Evolutionary conservation across 2,797 vertebrate genomes (phyloP), one percentile per base, ranked within the genome.

Genomic region (Zenarchopterus dispar): DNA sequence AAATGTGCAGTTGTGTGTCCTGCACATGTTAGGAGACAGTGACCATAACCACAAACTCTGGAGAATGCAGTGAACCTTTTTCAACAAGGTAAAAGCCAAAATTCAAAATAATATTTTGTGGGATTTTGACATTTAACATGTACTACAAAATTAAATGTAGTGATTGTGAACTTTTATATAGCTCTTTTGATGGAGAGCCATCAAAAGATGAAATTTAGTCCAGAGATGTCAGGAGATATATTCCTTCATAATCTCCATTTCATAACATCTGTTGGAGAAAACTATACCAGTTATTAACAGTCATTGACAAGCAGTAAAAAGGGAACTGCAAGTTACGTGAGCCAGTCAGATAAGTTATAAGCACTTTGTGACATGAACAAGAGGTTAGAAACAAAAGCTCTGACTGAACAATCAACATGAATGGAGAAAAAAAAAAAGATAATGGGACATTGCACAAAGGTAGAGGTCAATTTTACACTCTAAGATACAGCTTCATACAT

Each of bases 401-500:
- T 22, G 54, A 19, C 57, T 72, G 33, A 75, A 69, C 62, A 50
- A 4, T 36, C 39, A 53, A 71, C 44, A 67, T 56, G 54, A 67
- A 77, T 46, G 19, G 39, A 75, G 52, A 66, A 39, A 70, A 77
- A 66, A 66, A 39, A 70, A 77, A 66, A 54, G 51, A 86, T 36
- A 50, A 28, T 42, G 33, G 21, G 66, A 77, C 53, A 49, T 52
- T 62, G 44, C 19, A 80, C 68, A 78, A 51, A 72, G 73, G 39
- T 70, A 56, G 47, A 55, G 47, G 55, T 73, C 43, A 43, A 79
- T 83, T 75, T 56, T 73, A 74, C 81, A 78, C 76, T 83, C 55
- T 61, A 79, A 80, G 80, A 78, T 84, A 87, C 80, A 88, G 61
- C 63, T 75, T 83, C 58, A 70, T 73, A 88, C 75, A 87, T 69